Base-by-base conservation (phyloP, 2,888 invertebrate species). In the Schizotus pectinicornis region DNA sequence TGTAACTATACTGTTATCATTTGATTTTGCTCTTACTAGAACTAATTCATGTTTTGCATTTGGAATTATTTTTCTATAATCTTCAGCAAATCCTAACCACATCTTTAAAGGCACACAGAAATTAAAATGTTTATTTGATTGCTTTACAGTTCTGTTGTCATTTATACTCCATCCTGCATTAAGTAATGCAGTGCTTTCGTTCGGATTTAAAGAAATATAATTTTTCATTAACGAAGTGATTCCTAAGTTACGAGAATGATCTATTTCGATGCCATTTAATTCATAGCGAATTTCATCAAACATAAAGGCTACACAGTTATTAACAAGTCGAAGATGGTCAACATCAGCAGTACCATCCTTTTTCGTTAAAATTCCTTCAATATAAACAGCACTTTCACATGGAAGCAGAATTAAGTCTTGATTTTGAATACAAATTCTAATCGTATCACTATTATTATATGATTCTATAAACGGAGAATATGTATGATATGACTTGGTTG, bases 41-140 rank as follows among this genome's bases (percentile, higher is more conserved):
- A 75, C 67, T 33, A 75, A 57, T 64, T 79, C 77, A 71, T 78
- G 77, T 68, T 75, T 76, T 48, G 70, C 70, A 61, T 78, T 77
- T 3, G 77, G 42, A 56, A 67, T 55, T 5, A 60, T 48, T 43
- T 64, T 57, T 13, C 46, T 55, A 41, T 66, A 67, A 53, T 67
- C 67, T 55, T 67, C 67, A 22, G 59, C 60, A 55, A 67, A 64
- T 31, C 67, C 67, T 13, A 65, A 45, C 13, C 62, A 30, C 48
- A 45, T 52, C n/a, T 22, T 51, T 35, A 66, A 45, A 5, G 66
- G 64, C 8, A 63, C 32, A 54, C 62, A 63, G 12, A 62, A 55
- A 45, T 55, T 58, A 46, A 64, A 62, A 12, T 50, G 2, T 41
- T 41, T 50, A 47, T 47, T 30, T 43, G 32, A 7, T 6, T 41